phyloP scores from a whole-genome alignment of 2,797 vertebrate species.

The Fratercula arctica region DNA sequence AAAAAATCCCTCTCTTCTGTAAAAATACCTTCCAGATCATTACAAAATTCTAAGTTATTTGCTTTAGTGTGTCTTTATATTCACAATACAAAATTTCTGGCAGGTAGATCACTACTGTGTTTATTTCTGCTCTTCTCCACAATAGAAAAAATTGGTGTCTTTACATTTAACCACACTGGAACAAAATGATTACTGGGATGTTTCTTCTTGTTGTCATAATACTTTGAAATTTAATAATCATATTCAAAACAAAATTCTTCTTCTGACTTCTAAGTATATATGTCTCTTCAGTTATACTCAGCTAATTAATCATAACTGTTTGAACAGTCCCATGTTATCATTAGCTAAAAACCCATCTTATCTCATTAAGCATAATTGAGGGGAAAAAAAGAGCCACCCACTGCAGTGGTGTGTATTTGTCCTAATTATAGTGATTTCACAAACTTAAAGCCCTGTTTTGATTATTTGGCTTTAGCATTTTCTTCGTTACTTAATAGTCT shows the following conservation, averaged over 20 bases:
- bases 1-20: accelerated
- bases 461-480: not conserved
- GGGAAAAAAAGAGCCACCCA: not conserved
- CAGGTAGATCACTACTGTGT: not conserved
- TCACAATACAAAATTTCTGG: not conserved
- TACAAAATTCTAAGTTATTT: not conserved
- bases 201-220: not conserved
- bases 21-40: not conserved
- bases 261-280: not conserved
- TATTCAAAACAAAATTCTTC: not conserved
- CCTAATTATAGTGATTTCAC: conserved; percentile 8
- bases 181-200: not conserved
- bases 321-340: not conserved
- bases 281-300: not conserved
- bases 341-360: not conserved
- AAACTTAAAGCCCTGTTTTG: not conserved
- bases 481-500: not conserved
- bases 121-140: not conserved
- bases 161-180: not conserved
- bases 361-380: not conserved
- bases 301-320: conserved; percentile 1
- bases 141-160: not conserved
- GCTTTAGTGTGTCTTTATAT: not conserved
- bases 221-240: not conserved
- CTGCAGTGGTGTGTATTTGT: not conserved